Conservation (phyloP, 2,888 invertebrate species). For the Neria commutata region DNA sequence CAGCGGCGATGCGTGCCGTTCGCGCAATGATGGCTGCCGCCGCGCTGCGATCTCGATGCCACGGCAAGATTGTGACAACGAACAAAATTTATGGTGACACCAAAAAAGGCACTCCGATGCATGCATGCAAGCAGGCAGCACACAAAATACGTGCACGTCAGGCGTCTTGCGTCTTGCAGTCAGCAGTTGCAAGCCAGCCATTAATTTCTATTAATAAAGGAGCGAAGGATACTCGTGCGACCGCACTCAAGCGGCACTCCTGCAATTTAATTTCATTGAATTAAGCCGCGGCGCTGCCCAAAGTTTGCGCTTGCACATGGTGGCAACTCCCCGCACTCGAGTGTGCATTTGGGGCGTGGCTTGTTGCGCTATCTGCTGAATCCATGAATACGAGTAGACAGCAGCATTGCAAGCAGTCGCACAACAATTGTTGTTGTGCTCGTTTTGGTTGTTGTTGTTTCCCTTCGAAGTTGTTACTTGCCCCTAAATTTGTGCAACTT, state of each 20-base stretch:
- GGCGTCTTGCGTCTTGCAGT: too few relatives aligned
- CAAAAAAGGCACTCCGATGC: constrained; percentile 14
- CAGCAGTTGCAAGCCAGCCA: too few relatives aligned
- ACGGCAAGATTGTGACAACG: not conserved
- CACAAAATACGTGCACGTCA: too few relatives aligned
- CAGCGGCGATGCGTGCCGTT: too few relatives aligned
- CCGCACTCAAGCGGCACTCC: too few relatives aligned
- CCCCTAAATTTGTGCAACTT: not conserved
- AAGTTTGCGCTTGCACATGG: too few relatives aligned
- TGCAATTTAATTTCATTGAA: too few relatives aligned
- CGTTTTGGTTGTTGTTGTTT: constrained; percentile 1
- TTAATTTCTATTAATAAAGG: too few relatives aligned
- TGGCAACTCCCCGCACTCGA: too few relatives aligned
- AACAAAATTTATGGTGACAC: constrained; percentile 20
- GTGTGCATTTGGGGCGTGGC: not conserved
- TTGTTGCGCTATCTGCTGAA: not conserved
- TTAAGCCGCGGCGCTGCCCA: too few relatives aligned
- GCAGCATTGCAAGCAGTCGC: not conserved
- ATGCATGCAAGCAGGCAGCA: not conserved
- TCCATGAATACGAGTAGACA: too few relatives aligned
- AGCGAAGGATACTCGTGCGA: too few relatives aligned
- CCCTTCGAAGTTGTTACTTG: not conserved
- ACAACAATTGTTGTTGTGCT: not conserved
- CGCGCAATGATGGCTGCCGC: not conserved
- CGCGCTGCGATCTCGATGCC: not conserved